phyloP scores from a whole-genome alignment of 2,797 vertebrate genomes.

The Rhadinocentrus ornatus region DNA sequence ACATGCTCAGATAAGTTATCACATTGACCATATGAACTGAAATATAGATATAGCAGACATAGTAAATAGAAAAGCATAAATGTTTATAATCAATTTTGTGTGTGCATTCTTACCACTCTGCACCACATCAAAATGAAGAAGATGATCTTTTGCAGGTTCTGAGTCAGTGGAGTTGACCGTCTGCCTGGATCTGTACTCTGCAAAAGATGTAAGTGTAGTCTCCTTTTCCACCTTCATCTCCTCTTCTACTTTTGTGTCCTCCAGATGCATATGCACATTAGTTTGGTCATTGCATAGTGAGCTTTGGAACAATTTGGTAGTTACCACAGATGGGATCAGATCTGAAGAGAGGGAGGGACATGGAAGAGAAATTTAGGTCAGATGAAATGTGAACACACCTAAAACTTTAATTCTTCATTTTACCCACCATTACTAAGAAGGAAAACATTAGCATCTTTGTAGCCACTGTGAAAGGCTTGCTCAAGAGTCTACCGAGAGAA shows the following conservation, averaged over 20 bases:
- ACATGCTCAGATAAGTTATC: constrained; percentile 52
- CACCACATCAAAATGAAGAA: constrained; percentile 31
- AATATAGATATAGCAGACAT: constrained; percentile 37
- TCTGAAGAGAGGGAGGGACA: constrained; percentile 30
- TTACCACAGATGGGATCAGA: constrained; percentile 29
- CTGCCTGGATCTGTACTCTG: not conserved
- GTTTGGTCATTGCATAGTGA: not conserved
- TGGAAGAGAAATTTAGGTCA: not conserved
- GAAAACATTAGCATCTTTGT: constrained; percentile 85
- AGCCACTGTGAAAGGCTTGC: constrained; percentile 86
- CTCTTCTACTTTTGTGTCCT: constrained; percentile 25
- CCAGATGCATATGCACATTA: not conserved
- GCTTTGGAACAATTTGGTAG: not conserved
- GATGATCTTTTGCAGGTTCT: not conserved
- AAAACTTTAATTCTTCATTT: not conserved
- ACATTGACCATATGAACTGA: constrained; percentile 63
- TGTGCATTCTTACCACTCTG: constrained; percentile 54
- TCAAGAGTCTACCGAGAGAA: constrained; percentile 82
- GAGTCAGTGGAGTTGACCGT: not conserved
- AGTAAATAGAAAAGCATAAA: not conserved
- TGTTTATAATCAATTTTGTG: not conserved
- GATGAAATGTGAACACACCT: not conserved
- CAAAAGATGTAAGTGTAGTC: constrained; percentile 13
- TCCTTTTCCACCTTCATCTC: constrained; percentile 24
- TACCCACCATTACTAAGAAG: constrained; percentile 85